Evolutionary conservation across 2,113 vertebrate genomes (phyloP).

Genomic region (Coryphaenoides rupestris): DNA sequence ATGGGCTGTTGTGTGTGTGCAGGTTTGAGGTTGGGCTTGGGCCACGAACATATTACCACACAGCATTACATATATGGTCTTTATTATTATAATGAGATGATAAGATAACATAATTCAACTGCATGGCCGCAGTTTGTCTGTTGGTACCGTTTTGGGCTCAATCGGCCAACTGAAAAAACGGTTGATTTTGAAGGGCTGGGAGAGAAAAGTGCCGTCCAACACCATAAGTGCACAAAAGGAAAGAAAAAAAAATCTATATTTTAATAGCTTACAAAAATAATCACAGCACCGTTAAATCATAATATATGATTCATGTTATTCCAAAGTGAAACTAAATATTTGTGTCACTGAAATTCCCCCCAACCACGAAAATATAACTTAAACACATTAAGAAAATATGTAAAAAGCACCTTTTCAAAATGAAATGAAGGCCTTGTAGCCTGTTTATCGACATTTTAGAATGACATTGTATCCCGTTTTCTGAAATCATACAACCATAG

Average conservation of each 20-base stretch:
- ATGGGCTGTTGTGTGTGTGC: too few species aligned
- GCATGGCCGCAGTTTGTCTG: too few species aligned
- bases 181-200: constrained; percentile 46
- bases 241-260: constrained; percentile 26
- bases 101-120: background rate
- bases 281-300: constrained; percentile 70
- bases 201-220: constrained; percentile 31
- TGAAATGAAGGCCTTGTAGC: background rate
- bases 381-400: constrained; percentile 24
- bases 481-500: too few species aligned
- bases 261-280: constrained; percentile 72
- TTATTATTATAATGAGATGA: too few species aligned
- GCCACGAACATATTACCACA: too few species aligned
- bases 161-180: constrained; percentile 15
- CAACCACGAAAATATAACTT: constrained; percentile 9
- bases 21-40: too few species aligned
- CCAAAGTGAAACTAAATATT: too few species aligned
- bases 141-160: background rate
- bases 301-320: constrained; percentile 31
- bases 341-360: too few species aligned
- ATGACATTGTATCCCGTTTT: too few species aligned
- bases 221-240: constrained; percentile 25
- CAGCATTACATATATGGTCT: too few species aligned
- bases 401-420: constrained; percentile 14
- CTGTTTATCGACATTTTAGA: too few species aligned